Base-by-base conservation (phyloP, 2,888 invertebrate genomes). In the Leucozona laternaria region DNA sequence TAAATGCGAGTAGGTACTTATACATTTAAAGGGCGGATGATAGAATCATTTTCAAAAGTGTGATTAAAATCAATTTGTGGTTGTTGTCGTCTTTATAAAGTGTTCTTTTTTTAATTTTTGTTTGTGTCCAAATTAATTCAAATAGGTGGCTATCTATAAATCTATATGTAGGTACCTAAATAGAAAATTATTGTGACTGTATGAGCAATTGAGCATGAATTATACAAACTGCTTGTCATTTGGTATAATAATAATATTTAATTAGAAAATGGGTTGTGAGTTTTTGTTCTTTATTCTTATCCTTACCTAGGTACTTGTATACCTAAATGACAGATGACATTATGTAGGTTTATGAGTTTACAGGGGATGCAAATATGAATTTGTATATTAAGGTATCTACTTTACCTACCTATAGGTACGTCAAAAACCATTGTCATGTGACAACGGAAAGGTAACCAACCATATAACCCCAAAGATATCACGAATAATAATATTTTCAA, bases 1-100 rank as follows among this genome's bases (percentile, higher is more conserved):
- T 15, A 15, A 1, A 15, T 40, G 28, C 4, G 20, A 17, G 4
- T 40, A 50, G 2, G 17, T 45, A 17, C 17, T 1, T 10, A 4
- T 2, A 13, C 5, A 50, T 22, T 5, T 28, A 8, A 22, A 4
- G 22, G 20, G 15, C 10, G 7, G 28, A 7, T 60, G n/a, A 28
- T 62, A 64, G n/a, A 64, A 43, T 45, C 28, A 64, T 64, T 45
- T 64, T 8, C 0, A 64, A 64, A 6, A 64, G 25, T 28, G 62
- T 45, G 28, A 64, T 64, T 64, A 45, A 45, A 64, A 45, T 64
- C 43, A 64, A 64, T 43, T 28, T 53, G 28, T 28, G 28, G 11
- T 10, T 17, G 5, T 10, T 64, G 25, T 25, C 7, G 28, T 3
- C 3, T 22, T 64, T 11, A 15, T 28, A 15, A 22, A 50, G 37